Percentiles rank a stretch among this genome's conserved stretches.
These are phyloP conservation scores for Pogonophryne albipinna DNA, from an alignment of 2,797 vertebrate species.

Conservation along the genomic window DNA sequence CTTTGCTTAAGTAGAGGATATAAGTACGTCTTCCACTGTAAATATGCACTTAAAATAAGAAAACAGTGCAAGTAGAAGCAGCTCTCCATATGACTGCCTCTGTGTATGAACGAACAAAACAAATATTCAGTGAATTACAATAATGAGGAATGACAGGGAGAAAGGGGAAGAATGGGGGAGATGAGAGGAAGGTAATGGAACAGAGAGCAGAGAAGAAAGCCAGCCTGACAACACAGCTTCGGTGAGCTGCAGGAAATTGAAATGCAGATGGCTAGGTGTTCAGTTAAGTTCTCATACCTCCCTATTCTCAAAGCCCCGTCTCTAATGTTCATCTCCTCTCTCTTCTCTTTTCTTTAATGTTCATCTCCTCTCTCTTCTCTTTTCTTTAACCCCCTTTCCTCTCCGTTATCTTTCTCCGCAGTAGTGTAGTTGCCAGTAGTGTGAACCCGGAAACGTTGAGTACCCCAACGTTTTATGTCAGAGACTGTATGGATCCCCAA, in stretches of 20 bases:
- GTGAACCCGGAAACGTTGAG: too few species aligned
- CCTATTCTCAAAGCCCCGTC: conserved; percentile 28
- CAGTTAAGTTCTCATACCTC: conserved; percentile 42
- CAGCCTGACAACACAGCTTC: conserved; percentile 30
- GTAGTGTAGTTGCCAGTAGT: background rate
- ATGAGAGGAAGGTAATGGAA: conserved; percentile 18
- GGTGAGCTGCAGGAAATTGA: conserved; percentile 49
- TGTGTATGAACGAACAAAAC: conserved; percentile 10
- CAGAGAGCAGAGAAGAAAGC: conserved; percentile 10
- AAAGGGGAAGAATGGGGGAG: background rate
- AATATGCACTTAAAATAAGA: conserved; percentile 3
- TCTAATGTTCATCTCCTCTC: conserved; percentile 47
- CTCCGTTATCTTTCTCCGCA: conserved; percentile 56
- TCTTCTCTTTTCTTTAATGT: too few species aligned
- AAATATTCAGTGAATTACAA: conserved; percentile 24
- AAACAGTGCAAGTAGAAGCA: background rate
- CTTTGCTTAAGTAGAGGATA: background rate
- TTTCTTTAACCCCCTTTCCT: conserved; percentile 26
- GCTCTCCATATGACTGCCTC: background rate
- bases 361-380: too few species aligned
- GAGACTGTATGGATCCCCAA: too few species aligned
- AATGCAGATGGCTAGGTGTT: conserved; percentile 47
- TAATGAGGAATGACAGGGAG: conserved; percentile 30
- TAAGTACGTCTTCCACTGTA: background rate
- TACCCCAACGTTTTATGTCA: too few species aligned